phyloP scores from a whole-genome alignment of 2,888 invertebrate genomes.

The Crioceris asparagi region DNA sequence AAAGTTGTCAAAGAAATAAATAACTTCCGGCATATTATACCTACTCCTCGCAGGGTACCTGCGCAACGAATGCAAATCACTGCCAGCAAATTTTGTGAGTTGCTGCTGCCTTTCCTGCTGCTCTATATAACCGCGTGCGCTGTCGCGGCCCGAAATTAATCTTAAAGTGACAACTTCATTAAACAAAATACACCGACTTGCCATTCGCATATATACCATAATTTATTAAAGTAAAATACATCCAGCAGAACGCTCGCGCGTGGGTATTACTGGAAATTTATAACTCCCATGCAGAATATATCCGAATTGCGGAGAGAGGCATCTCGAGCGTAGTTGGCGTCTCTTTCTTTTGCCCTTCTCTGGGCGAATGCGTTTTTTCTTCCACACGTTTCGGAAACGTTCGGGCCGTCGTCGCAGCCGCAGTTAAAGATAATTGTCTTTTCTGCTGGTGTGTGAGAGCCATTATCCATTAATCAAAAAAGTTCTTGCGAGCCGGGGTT shows the following conservation, averaged over 20 bases:
- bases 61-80: too few species aligned
- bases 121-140: too few species aligned
- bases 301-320: constrained; percentile 32
- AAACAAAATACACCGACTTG: constrained; percentile 21
- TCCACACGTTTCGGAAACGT: constrained; percentile 25
- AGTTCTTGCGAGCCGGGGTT: constrained; percentile 12
- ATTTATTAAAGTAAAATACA: constrained; percentile 27
- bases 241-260: constrained; percentile 21
- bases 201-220: constrained; percentile 13
- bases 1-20: too few species aligned
- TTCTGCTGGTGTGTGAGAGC: constrained; percentile 26
- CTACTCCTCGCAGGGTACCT: too few species aligned
- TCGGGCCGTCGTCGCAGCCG: constrained; percentile 26
- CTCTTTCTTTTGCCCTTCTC: too few species aligned
- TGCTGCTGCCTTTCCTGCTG: too few species aligned
- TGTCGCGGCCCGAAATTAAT: too few species aligned
- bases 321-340: too few species aligned
- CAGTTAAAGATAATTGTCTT: constrained; percentile 33
- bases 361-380: too few species aligned
- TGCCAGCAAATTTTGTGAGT: too few species aligned
- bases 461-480: constrained; percentile 30
- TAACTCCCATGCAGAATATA: constrained; percentile 31
- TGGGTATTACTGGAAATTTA: constrained; percentile 30
- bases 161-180: constrained; percentile 28
- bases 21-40: too few species aligned